phyloP scores from a whole-genome alignment of 2,888 invertebrate genomes.

The Elegia similella region DNA sequence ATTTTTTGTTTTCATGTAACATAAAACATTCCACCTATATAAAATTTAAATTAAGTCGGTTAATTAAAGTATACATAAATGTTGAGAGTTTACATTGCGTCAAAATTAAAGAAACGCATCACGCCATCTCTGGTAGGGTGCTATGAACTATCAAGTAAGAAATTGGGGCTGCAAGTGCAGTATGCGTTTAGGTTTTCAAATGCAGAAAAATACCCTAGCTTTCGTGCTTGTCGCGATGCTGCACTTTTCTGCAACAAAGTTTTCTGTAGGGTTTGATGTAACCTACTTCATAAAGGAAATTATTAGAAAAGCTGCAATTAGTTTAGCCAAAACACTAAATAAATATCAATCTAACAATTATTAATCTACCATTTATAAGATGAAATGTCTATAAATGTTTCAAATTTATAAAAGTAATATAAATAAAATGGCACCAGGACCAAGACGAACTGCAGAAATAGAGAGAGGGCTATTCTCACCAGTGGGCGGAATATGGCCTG shows the following conservation, averaged over 20 bases:
- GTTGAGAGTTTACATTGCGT: background rate
- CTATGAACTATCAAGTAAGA: constrained; percentile 34
- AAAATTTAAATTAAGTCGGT: background rate
- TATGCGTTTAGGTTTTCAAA: constrained; percentile 30
- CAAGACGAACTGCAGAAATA: too few species aligned
- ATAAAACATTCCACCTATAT: background rate
- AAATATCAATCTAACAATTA: too few species aligned
- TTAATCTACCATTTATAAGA: too few species aligned
- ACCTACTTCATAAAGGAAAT: too few species aligned
- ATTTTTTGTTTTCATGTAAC: background rate
- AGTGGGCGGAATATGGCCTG: too few species aligned
- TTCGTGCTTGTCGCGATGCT: background rate
- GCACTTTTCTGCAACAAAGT: background rate
- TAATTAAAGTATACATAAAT: background rate
- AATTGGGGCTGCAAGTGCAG: constrained; percentile 40
- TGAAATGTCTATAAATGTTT: too few species aligned
- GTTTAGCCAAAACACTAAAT: too few species aligned
- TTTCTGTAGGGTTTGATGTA: too few species aligned
- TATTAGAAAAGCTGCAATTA: too few species aligned
- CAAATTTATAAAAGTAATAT: too few species aligned
- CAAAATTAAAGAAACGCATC: constrained; percentile 10
- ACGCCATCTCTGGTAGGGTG: constrained; percentile 65
- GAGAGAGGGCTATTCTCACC: too few species aligned
- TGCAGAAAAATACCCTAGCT: constrained; percentile 9
- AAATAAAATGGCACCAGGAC: too few species aligned